phyloP scores from a whole-genome alignment of 2,888 invertebrate genomes.

The Drosophila quinaria region DNA sequence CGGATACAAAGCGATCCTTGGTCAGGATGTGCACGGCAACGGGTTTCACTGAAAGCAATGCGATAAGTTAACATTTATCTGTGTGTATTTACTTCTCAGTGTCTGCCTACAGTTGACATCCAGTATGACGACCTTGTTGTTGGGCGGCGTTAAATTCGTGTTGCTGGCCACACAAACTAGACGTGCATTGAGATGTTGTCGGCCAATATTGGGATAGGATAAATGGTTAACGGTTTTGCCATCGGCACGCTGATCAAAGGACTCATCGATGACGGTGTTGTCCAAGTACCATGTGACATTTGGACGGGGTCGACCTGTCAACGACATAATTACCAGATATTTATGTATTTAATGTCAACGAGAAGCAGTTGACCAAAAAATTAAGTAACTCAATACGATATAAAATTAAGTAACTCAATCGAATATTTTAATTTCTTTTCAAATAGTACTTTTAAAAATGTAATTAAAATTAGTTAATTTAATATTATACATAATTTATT shows the following conservation, averaged over 20 bases:
- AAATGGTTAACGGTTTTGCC: slow-evolving; percentile 92
- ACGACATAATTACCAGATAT: too few relatives aligned
- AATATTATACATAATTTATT: too few relatives aligned
- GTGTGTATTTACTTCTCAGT: rapidly evolving
- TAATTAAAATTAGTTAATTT: too few relatives aligned
- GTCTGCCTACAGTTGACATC: slow-evolving; percentile 92
- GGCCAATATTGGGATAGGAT: slow-evolving; percentile 91
- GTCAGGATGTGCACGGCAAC: slow-evolving; percentile 93
- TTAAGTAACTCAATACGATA: too few relatives aligned
- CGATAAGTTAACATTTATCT: neutral
- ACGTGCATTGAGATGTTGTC: slow-evolving; percentile 93
- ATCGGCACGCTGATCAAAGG: slow-evolving; percentile 90
- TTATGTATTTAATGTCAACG: too few relatives aligned
- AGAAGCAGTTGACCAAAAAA: too few relatives aligned
- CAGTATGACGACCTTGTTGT: slow-evolving; percentile 91
- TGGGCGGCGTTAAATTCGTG: slow-evolving; percentile 92
- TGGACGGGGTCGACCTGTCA: slow-evolving; percentile 90
- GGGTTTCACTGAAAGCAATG: slow-evolving; percentile 91
- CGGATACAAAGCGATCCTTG: slow-evolving; percentile 93
- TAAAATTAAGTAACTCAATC: too few relatives aligned
- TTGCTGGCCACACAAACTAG: slow-evolving; percentile 95
- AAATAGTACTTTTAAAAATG: too few relatives aligned
- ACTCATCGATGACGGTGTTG: slow-evolving; percentile 93
- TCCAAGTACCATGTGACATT: slow-evolving; percentile 94
- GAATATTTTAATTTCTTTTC: too few relatives aligned